Conservation (phyloP, 2,888 invertebrate genomes). For the Graphium colonna region DNA sequence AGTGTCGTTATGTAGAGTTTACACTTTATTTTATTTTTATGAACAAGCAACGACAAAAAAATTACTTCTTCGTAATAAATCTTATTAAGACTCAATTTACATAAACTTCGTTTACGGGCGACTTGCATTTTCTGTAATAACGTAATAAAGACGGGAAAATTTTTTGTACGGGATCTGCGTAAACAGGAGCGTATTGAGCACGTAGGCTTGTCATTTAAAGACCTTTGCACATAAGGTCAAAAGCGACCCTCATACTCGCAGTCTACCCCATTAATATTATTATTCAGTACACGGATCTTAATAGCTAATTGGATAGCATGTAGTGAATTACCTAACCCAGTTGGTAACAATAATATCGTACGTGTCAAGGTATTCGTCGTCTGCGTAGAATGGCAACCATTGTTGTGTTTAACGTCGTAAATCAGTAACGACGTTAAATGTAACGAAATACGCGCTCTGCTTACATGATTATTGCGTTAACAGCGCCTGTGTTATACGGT, state of each 20-base stretch:
- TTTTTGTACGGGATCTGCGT: constrained; percentile 11
- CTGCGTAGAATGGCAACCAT: constrained; percentile 39
- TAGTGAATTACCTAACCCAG: constrained; percentile 75
- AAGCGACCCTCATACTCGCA: constrained; percentile 47
- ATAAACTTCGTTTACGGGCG: constrained; percentile 13
- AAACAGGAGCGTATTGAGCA: constrained; percentile 19
- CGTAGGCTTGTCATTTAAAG: constrained; percentile 21
- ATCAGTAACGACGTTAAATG: constrained; percentile 61
- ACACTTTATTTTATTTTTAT: too few relatives aligned
- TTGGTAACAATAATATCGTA: constrained; percentile 67
- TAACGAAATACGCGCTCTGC: constrained; percentile 38
- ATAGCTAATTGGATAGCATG: constrained; percentile 80
- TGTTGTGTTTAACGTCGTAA: constrained; percentile 44
- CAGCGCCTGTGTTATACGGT: too few relatives aligned
- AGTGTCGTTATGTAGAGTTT: too few relatives aligned
- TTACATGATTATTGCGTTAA: constrained; percentile 19
- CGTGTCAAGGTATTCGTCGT: constrained; percentile 45
- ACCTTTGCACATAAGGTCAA: constrained; percentile 57
- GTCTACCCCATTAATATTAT: constrained; percentile 64
- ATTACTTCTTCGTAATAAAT: not conserved
- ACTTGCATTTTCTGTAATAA: constrained; percentile 17
- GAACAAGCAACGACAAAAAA: too few relatives aligned
- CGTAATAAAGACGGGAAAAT: constrained; percentile 5
- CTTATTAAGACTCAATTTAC: constrained; percentile 13
- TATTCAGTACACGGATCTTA: constrained; percentile 77